Conservation (phyloP, 2,797 vertebrate genomes). For the Darevskia mixta region DNA sequence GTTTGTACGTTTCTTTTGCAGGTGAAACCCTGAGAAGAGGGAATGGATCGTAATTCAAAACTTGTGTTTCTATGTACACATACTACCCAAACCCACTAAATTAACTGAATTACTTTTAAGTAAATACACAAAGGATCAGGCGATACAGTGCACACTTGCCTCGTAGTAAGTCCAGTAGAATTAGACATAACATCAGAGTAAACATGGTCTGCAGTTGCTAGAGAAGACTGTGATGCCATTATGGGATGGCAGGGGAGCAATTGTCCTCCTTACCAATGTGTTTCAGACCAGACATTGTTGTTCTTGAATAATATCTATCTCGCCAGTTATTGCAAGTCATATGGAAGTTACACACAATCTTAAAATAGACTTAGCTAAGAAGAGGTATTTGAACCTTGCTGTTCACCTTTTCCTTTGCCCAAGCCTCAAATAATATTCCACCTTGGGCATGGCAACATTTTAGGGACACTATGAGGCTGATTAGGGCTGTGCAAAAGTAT, state of each 20-base stretch:
- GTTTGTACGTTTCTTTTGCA: neutral
- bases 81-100: neutral
- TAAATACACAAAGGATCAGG: neutral
- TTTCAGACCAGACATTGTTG: neutral
- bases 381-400: neutral
- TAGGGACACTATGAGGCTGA: neutral
- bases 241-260: too few relatives aligned
- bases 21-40: neutral
- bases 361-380: conserved; percentile 6
- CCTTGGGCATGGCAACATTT: neutral
- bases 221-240: neutral
- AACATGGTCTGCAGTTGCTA: too few relatives aligned
- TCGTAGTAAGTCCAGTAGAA: neutral
- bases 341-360: neutral
- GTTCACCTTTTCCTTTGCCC: neutral
- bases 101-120: neutral
- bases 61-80: neutral
- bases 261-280: neutral
- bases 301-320: neutral
- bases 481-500: too few relatives aligned
- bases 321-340: neutral
- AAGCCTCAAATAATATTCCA: neutral
- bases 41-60: neutral
- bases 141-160: neutral
- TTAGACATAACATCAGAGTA: neutral